These are phyloP conservation scores for Acestrorhynchus altus DNA, from an alignment of 2,797 vertebrate species.

Conservation along the genomic window DNA sequence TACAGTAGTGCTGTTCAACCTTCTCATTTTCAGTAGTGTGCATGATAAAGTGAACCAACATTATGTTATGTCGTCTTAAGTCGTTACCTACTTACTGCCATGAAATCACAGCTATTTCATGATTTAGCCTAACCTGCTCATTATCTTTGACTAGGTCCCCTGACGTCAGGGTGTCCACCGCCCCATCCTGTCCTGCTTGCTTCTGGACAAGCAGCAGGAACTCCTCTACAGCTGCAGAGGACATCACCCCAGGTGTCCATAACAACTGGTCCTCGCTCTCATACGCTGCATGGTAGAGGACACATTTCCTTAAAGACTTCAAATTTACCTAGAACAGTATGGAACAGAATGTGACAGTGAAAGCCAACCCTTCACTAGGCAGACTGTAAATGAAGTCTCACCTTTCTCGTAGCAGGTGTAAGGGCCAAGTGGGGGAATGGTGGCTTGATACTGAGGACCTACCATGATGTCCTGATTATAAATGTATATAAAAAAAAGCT, in stretches of 20 bases:
- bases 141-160: slow-evolving; percentile 85
- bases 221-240: slow-evolving; percentile 84
- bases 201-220: slow-evolving; percentile 85
- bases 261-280: slow-evolving; percentile 91
- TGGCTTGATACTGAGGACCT: slow-evolving; percentile 91
- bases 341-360: background rate
- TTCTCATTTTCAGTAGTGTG: no score
- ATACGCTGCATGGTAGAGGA: slow-evolving; percentile 74
- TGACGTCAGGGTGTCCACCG: slow-evolving; percentile 64
- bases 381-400: slow-evolving; percentile 63
- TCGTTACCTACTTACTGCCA: no score
- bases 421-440: slow-evolving; percentile 82
- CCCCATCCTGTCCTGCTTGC: slow-evolving; percentile 74
- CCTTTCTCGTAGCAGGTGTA: slow-evolving; percentile 82
- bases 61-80: background rate
- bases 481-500: slow-evolving; percentile 34
- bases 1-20: no score
- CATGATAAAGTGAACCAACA: no score
- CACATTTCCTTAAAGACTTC: background rate
- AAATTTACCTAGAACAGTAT: background rate
- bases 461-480: slow-evolving; percentile 90
- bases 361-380: background rate
- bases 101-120: background rate
- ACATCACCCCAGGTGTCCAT: slow-evolving; percentile 87
- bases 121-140: slow-evolving; percentile 82